phyloP scores from a whole-genome alignment of 2,888 invertebrate genomes.

The Coelopa pilipes region DNA sequence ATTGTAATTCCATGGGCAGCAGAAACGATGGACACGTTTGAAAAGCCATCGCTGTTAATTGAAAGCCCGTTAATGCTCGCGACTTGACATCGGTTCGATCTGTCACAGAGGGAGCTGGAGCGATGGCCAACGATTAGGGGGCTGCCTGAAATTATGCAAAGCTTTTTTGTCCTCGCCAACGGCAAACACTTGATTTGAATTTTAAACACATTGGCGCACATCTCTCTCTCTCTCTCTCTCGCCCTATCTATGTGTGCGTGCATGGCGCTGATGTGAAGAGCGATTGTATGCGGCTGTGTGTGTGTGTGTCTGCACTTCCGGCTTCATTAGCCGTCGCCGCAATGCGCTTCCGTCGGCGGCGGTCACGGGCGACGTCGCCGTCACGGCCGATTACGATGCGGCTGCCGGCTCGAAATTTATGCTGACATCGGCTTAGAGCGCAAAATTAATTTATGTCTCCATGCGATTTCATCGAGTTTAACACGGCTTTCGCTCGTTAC shows the following conservation, averaged over 20 bases:
- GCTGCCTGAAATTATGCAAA: too few relatives aligned
- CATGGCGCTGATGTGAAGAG: neutral
- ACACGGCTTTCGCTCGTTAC: neutral
- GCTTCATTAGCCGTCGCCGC: conserved; percentile 5
- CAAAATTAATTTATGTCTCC: conserved; percentile 12
- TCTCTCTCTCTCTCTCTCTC: too few relatives aligned
- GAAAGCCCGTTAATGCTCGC: too few relatives aligned
- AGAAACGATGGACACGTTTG: too few relatives aligned
- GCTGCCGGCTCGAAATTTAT: neutral
- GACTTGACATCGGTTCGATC: too few relatives aligned
- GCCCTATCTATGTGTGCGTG: neutral
- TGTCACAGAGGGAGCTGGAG: too few relatives aligned
- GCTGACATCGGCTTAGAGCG: neutral
- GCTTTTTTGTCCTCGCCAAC: too few relatives aligned
- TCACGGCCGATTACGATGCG: neutral
- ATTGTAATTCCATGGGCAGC: too few relatives aligned
- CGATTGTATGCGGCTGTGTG: neutral
- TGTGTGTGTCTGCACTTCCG: neutral
- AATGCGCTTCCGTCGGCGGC: neutral
- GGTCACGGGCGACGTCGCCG: too few relatives aligned
- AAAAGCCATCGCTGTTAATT: too few relatives aligned
- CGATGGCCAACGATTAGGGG: too few relatives aligned
- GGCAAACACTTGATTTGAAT: neutral
- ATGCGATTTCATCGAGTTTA: neutral
- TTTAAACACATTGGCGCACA: neutral